Evolutionary conservation across 2,113 vertebrate species (phyloP).

Genomic region (Microcebus griseorufus): DNA sequence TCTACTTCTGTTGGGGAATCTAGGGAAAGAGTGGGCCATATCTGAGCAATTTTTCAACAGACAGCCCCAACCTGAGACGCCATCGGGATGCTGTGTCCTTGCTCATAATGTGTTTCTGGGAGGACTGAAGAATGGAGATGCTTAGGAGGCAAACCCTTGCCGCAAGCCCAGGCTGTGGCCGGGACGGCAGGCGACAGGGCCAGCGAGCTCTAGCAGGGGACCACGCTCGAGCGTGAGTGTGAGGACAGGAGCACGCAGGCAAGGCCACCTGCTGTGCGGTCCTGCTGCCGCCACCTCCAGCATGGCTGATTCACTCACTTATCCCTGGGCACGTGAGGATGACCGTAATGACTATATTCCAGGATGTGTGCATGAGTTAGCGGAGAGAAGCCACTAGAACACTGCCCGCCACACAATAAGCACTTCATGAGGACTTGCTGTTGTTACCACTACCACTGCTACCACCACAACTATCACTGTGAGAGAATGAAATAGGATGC

Average conservation of each 20-base stretch:
- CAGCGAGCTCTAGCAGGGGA: background rate
- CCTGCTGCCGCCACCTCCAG: background rate
- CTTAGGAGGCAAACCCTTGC: slow-evolving; percentile 58
- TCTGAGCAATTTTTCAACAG: slow-evolving; percentile 71
- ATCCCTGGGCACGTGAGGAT: background rate
- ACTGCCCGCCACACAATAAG: background rate
- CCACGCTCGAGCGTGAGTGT: accelerated
- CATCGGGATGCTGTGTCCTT: slow-evolving; percentile 16
- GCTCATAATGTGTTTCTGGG: slow-evolving; percentile 56
- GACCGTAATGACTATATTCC: background rate
- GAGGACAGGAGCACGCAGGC: accelerated
- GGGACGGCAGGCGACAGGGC: background rate
- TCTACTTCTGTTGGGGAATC: background rate
- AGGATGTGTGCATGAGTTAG: background rate
- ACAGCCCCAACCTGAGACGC: slow-evolving; percentile 39
- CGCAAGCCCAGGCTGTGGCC: slow-evolving; percentile 53
- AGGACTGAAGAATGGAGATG: slow-evolving; percentile 66
- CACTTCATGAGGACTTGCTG: background rate
- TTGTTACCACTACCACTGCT: background rate
- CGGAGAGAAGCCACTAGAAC: background rate
- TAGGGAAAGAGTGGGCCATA: background rate
- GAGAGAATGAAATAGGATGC: background rate
- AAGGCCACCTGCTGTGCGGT: background rate
- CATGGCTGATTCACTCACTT: background rate
- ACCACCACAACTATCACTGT: background rate